A percentile compares a stretch with the other conserved stretches of the same genome.
Evolutionary conservation across 2,888 invertebrate genomes (phyloP).

Genomic region (Chesias legatella): DNA sequence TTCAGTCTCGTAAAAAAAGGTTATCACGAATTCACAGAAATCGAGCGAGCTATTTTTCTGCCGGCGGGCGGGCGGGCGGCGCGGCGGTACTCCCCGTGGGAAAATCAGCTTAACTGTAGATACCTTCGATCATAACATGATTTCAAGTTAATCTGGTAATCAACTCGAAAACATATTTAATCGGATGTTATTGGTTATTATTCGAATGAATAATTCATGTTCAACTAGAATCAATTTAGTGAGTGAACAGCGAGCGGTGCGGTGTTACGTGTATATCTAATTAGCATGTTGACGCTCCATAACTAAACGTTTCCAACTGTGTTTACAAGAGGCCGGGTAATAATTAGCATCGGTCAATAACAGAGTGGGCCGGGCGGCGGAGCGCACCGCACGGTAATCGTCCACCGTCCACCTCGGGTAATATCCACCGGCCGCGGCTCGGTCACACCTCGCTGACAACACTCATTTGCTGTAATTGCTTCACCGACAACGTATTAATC

Average conservation of each 20-base stretch:
- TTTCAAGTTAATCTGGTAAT: conserved; percentile 31
- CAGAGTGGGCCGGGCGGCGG: conserved; percentile 43
- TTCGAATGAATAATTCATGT: conserved; percentile 22
- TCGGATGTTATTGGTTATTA: conserved; percentile 17
- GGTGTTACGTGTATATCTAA: conserved; percentile 33
- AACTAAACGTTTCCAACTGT: conserved; percentile 39
- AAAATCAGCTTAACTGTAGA: conserved; percentile 53
- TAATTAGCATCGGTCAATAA: conserved; percentile 67
- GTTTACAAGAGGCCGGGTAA: conserved; percentile 59
- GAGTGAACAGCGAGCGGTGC: conserved; percentile 24
- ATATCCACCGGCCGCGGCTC: conserved; percentile 22
- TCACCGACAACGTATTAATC: conserved; percentile 66
- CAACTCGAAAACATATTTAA: conserved; percentile 17
- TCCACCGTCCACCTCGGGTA: conserved; percentile 38
- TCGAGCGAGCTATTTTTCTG: conserved; percentile 69
- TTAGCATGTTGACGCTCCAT: conserved; percentile 41
- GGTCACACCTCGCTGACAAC: conserved; percentile 58
- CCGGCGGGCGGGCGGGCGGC: no score
- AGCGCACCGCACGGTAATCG: conserved; percentile 40
- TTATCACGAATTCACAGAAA: conserved; percentile 74
- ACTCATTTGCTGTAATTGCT: conserved; percentile 65
- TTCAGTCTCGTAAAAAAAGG: conserved; percentile 73
- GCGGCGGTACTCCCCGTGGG: conserved; percentile 60
- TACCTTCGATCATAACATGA: conserved; percentile 43
- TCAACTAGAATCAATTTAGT: conserved; percentile 27